phyloP scores from a whole-genome alignment of 2,113 vertebrate species.

The Nycticryphes semicollaris region DNA sequence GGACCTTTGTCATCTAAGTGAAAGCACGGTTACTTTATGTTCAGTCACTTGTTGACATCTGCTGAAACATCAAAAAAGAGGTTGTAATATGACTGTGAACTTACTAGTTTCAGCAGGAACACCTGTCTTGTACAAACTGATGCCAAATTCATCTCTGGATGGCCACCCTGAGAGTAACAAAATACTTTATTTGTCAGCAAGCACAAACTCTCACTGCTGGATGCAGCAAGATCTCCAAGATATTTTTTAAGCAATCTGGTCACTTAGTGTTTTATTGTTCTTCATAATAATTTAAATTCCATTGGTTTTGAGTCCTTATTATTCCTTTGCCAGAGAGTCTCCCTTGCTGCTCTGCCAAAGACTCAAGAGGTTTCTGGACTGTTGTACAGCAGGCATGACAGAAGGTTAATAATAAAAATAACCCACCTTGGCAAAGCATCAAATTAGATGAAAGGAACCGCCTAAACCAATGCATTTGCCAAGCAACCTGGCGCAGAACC shows the following conservation, averaged over 20 bases:
- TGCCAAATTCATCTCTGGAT: not conserved
- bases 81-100: not conserved
- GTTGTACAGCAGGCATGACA: constrained; percentile 32
- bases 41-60: not conserved
- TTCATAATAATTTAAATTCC: not conserved
- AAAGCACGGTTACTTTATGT: not conserved
- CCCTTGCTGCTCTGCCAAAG: constrained; percentile 39
- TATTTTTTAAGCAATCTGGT: not conserved
- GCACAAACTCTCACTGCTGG: not conserved
- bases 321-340: constrained; percentile 21
- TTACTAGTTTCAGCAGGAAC: not conserved
- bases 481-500: constrained; percentile 7
- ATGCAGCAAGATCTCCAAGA: not conserved
- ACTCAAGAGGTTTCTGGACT: constrained; percentile 42
- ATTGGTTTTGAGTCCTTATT: constrained; percentile 2
- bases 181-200: not conserved
- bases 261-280: not conserved
- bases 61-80: not conserved
- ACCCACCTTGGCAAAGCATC: constrained; percentile 16
- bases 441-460: constrained; percentile 14
- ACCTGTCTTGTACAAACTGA: not conserved
- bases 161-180: not conserved
- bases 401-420: constrained; percentile 61
- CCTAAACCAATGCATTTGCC: not conserved
- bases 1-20: not conserved